Conservation (phyloP, 2,797 vertebrate genomes). For the Takifugu ocellatus region DNA sequence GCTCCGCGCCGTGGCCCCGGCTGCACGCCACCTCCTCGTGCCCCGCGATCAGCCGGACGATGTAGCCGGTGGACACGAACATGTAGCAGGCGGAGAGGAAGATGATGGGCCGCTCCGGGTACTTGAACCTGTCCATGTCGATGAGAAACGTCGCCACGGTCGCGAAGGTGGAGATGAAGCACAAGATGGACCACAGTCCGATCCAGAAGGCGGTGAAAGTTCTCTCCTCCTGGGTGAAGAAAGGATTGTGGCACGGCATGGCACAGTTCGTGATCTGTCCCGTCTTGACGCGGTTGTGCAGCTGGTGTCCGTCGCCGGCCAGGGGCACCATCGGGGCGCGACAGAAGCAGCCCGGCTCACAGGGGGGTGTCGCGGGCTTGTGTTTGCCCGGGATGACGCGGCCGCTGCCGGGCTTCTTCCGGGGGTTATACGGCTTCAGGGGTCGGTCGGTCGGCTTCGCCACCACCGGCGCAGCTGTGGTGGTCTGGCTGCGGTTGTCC, state of each 20-base stretch:
- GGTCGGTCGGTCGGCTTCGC: conserved; percentile 74
- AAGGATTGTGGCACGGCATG: conserved; percentile 88
- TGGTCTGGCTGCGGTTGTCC: conserved; percentile 87
- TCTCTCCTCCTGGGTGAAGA: conserved; percentile 85
- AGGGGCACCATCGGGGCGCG: conserved; percentile 85
- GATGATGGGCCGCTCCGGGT: conserved; percentile 90
- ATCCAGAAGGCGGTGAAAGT: conserved; percentile 90
- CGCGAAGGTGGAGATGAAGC: conserved; percentile 87
- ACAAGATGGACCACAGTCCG: conserved; percentile 89
- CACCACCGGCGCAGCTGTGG: conserved; percentile 70
- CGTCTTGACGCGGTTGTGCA: conserved; percentile 84
- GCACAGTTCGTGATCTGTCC: conserved; percentile 86
- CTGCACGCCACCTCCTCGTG: conserved; percentile 88
- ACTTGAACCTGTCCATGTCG: conserved; percentile 90
- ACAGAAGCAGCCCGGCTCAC: conserved; percentile 85
- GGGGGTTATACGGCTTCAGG: conserved; percentile 64
- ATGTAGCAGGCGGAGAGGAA: conserved; percentile 92
- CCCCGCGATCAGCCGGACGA: conserved; percentile 85
- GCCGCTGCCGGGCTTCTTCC: conserved; percentile 56
- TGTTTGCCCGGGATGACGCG: conserved; percentile 54
- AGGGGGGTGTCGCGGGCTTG: conserved; percentile 51
- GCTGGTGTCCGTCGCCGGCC: conserved; percentile 77
- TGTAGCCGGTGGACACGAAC: conserved; percentile 86
- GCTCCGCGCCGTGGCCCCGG: conserved; percentile 72
- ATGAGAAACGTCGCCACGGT: conserved; percentile 90